Percentiles rank a stretch among this genome's conserved stretches.
These are phyloP conservation scores for Agrochola macilenta DNA, from an alignment of 2,888 invertebrate species.

Conservation along the genomic window DNA sequence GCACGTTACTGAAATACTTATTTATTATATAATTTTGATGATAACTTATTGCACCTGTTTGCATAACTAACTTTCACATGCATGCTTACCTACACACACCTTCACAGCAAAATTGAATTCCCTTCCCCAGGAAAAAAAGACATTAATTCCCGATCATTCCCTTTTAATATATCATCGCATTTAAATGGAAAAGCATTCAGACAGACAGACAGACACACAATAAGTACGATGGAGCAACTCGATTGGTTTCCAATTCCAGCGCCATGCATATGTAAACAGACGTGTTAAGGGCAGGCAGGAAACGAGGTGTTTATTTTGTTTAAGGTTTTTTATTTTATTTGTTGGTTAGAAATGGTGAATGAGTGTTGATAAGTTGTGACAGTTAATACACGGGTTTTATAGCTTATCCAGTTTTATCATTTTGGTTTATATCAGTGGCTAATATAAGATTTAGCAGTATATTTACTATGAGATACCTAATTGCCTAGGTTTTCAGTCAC, in stretches of 20 bases:
- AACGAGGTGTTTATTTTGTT: background rate
- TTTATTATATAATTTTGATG: no score
- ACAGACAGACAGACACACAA: constrained; percentile 29
- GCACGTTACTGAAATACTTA: no score
- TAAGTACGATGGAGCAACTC: constrained; percentile 63
- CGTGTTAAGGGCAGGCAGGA: constrained; percentile 65
- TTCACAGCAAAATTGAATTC: background rate
- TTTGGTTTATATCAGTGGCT: no score
- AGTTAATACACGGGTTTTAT: no score
- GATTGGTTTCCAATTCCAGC: constrained; percentile 80
- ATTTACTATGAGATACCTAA: no score
- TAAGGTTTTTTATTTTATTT: background rate
- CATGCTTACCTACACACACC: background rate
- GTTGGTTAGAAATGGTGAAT: no score
- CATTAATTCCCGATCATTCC: constrained; percentile 29
- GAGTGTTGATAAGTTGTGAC: background rate
- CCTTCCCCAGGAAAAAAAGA: background rate
- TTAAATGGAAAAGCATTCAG: constrained; percentile 49
- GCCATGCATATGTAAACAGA: constrained; percentile 81
- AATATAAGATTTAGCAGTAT: no score
- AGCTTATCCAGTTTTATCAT: no score
- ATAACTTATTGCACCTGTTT: no score
- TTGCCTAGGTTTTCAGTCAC: no score
- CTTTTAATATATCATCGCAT: constrained; percentile 38
- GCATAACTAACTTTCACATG: no score